Conservation (phyloP, 2,797 vertebrate genomes). For the Pipistrellus pipistrellus region DNA sequence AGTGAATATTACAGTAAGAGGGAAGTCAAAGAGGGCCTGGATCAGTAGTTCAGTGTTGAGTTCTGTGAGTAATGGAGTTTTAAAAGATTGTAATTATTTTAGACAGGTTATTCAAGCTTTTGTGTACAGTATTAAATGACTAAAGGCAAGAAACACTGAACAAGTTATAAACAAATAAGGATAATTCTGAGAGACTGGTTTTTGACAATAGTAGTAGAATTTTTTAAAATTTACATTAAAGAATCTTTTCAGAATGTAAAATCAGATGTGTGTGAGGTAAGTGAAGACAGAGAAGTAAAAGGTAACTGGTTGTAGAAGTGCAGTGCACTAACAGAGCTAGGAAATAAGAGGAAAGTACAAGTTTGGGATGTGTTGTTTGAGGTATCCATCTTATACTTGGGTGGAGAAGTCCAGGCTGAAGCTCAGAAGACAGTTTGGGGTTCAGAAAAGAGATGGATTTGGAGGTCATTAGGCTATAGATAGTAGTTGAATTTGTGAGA, state of each 20-base stretch:
- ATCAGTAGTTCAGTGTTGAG: neutral
- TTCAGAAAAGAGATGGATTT: neutral
- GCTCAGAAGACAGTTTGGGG: neutral
- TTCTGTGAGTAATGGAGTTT: neutral
- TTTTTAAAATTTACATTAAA: neutral
- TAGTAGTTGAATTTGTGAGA: neutral
- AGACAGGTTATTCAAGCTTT: neutral
- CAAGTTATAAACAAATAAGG: neutral
- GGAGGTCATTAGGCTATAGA: neutral
- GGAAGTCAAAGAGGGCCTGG: neutral
- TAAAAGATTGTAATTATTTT: constrained; percentile 4
- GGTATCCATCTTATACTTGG: neutral
- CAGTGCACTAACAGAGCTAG: neutral
- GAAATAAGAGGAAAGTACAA: neutral
- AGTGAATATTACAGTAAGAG: neutral
- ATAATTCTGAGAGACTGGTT: neutral
- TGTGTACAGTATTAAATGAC: neutral
- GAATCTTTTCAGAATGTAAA: neutral
- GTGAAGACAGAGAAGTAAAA: neutral
- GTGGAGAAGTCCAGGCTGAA: neutral
- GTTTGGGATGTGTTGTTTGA: neutral
- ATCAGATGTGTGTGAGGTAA: neutral
- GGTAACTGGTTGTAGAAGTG: neutral
- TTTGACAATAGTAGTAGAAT: neutral
- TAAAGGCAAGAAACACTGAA: neutral